These are phyloP conservation scores for Tetramorium simillimum DNA, from an alignment of 1,140 invertebrate species.

Conservation along the genomic window DNA sequence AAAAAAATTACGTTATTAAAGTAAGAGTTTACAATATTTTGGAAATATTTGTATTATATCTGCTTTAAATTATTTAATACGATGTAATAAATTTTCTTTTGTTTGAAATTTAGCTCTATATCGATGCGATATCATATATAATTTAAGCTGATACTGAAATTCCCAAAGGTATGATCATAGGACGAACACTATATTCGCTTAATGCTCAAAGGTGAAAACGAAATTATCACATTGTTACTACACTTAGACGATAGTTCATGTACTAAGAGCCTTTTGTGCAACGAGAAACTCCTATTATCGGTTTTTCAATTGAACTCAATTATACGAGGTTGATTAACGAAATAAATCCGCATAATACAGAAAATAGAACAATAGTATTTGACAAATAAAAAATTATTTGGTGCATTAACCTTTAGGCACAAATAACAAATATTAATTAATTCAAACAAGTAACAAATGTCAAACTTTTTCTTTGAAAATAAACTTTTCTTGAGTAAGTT, in stretches of 20 bases:
- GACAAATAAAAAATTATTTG: not conserved
- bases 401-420: not conserved
- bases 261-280: constrained; percentile 19
- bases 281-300: constrained; percentile 24
- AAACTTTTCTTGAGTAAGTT: not conserved
- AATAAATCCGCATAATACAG: not conserved
- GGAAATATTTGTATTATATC: not conserved
- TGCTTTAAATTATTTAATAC: not conserved
- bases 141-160: constrained; percentile 14
- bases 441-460: too few relatives aligned
- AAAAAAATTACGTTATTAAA: not conserved
- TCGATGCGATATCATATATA: not conserved
- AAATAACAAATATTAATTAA: not conserved
- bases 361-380: not conserved
- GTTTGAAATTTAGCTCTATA: not conserved
- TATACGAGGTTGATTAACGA: constrained; percentile 13
- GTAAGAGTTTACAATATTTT: not conserved
- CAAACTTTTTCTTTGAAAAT: not conserved
- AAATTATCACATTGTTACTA: constrained; percentile 50
- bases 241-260: constrained; percentile 18
- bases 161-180: not conserved
- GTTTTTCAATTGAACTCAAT: constrained; percentile 30
- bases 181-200: constrained; percentile 30
- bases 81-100: not conserved
- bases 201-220: constrained; percentile 50